Evolutionary conservation across 2,888 invertebrate species (phyloP).

Genomic region (Acrobasis consociella): DNA sequence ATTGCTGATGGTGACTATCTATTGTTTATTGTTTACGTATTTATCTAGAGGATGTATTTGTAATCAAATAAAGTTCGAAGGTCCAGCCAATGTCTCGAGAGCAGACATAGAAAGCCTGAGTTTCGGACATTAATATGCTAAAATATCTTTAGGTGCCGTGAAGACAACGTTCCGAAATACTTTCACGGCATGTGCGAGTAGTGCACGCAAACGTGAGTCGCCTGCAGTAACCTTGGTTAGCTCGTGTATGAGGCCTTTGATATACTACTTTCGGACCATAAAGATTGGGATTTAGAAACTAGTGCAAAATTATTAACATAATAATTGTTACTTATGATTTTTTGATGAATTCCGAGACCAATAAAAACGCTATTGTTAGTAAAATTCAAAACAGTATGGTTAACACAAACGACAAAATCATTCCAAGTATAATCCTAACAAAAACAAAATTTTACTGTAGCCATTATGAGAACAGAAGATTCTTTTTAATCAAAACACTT

Average conservation of each 20-base stretch:
- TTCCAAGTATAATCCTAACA: background rate
- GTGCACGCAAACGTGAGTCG: constrained; percentile 65
- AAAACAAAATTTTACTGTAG: constrained; percentile 23
- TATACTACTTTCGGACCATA: constrained; percentile 51
- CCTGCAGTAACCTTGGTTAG: constrained; percentile 58
- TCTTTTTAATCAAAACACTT: constrained; percentile 42
- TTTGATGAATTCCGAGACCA: background rate
- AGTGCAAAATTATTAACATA: background rate
- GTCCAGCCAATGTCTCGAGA: constrained; percentile 34
- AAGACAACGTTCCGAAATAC: constrained; percentile 74
- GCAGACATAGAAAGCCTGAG: constrained; percentile 70
- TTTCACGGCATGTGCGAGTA: constrained; percentile 72
- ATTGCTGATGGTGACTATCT: background rate
- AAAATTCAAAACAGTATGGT: no score
- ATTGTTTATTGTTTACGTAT: no score
- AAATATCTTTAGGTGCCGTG: constrained; percentile 69
- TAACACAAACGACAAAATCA: constrained; percentile 13
- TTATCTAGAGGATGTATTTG: background rate
- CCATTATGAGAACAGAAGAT: constrained; percentile 24
- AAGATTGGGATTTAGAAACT: background rate
- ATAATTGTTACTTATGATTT: background rate
- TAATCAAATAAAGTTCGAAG: constrained; percentile 3
- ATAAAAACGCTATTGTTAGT: background rate
- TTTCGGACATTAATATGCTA: constrained; percentile 72
- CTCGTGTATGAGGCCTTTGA: constrained; percentile 53